phyloP scores from a whole-genome alignment of 2,113 vertebrate species.

The Argyrosomus japonicus region DNA sequence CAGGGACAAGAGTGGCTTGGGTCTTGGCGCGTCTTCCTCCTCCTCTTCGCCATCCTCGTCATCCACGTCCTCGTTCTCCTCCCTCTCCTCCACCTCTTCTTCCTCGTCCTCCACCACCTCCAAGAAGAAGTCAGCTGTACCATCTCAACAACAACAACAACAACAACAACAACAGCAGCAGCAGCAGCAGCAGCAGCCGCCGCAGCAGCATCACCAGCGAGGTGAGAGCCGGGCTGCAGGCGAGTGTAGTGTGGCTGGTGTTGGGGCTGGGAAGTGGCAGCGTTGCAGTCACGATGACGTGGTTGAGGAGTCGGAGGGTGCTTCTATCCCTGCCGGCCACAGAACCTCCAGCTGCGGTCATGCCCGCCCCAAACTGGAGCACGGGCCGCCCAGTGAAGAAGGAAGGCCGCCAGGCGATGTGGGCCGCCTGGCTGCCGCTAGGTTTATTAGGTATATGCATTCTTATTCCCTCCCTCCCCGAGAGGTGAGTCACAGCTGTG shows the following conservation, averaged over 20 bases:
- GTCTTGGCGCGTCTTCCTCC: constrained; percentile 77
- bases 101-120: constrained; percentile 85
- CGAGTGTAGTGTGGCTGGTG: constrained; percentile 72
- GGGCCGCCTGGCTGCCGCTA: constrained; percentile 85
- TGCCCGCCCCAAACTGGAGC: constrained; percentile 80
- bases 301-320: constrained; percentile 77
- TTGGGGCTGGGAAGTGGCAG: constrained; percentile 73
- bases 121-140: constrained; percentile 85
- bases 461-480: constrained; percentile 88
- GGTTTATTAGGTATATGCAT: constrained; percentile 90
- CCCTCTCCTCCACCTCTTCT: constrained; percentile 82
- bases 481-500: constrained; percentile 87
- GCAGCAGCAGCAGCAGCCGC: constrained; percentile 89
- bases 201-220: constrained; percentile 92
- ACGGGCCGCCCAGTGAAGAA: constrained; percentile 82
- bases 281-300: constrained; percentile 79
- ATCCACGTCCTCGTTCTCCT: constrained; percentile 84
- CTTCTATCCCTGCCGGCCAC: constrained; percentile 79
- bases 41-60: constrained; percentile 84
- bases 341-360: constrained; percentile 81
- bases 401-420: constrained; percentile 84
- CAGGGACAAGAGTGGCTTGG: constrained; percentile 90
- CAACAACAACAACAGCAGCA: constrained; percentile 88
- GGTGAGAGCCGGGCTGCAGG: constrained; percentile 88
- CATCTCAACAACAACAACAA: constrained; percentile 86